Conservation (phyloP, 1,140 invertebrate species). For the Euschistus heros region DNA sequence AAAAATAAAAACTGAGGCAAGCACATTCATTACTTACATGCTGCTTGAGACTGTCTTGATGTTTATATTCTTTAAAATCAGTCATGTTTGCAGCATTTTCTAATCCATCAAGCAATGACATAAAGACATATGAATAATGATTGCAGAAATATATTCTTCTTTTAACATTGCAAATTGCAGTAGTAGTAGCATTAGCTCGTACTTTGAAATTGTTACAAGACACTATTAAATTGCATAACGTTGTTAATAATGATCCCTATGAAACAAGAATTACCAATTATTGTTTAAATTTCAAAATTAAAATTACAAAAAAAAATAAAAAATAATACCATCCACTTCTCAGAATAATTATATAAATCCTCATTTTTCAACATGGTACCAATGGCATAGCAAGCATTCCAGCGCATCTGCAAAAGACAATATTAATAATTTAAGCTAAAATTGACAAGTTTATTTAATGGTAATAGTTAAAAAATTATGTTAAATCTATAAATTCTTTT, state of each 20-base stretch:
- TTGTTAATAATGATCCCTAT: background rate
- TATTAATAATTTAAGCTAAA: conserved; percentile 1
- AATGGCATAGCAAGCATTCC: conserved; percentile 27
- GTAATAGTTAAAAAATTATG: background rate
- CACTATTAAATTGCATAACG: conserved; percentile 22
- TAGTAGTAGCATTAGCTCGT: conserved; percentile 24
- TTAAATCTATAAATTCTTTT: no score
- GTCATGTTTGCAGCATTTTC: conserved; percentile 28
- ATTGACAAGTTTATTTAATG: no score
- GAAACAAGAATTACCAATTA: background rate
- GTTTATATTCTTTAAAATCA: conserved; percentile 27
- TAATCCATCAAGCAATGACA: conserved; percentile 25
- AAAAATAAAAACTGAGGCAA: background rate
- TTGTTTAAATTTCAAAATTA: background rate
- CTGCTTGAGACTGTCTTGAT: conserved; percentile 21
- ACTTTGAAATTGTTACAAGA: conserved; percentile 28
- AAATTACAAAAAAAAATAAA: background rate
- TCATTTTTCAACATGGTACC: conserved; percentile 22
- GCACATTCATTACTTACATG: conserved; percentile 13
- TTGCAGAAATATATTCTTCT: conserved; percentile 15
- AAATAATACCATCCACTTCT: conserved; percentile 20
- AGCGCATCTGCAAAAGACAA: conserved; percentile 22
- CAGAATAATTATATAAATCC: conserved; percentile 11
- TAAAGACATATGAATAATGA: conserved; percentile 20
- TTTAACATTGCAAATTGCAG: conserved; percentile 20